Evolutionary conservation across 2,888 invertebrate species (phyloP), one percentile per base, ranked within the genome.

Genomic region (Eristalis intricaria): DNA sequence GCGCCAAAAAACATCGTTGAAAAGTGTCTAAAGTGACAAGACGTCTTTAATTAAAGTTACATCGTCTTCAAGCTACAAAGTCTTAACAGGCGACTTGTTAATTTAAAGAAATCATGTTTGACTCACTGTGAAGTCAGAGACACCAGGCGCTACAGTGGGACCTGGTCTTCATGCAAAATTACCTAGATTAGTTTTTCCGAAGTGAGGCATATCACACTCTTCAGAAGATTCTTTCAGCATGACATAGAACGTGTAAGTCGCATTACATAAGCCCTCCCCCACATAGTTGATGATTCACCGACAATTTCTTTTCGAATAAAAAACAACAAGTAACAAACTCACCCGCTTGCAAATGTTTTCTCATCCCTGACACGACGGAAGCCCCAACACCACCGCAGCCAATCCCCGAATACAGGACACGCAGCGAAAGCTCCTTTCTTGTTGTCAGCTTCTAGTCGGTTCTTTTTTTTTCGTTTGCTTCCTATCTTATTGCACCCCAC

Each of bases 301-400:
- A 26, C 15, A 13, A 7, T 15, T 19, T 50, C 19, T 19, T 5
- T 40, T 32, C 4, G 13, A 19, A 63, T 69, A 61, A 69, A 69
- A 81, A 75, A 63, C 43, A 64, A 75, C 23, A 60, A 60, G 19
- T 50, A 60, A 56, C 29, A 23, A 61, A 81, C 81, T 70, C 35
- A 79, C 66, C 66, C 75, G 75, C 11, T 38, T 35, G n/a, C 2
- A 11, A 83, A 87, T 80, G 87, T 69, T 87, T 79, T n/a, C 23
- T 32, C 65, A 87, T 43, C 84, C 79, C 87, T 84, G 84, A 32
- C 23, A 26, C 11, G 32, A 22, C 32, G 38, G 10, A 43, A 65
- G 69, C 56, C 32, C 63, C 40, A 60, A 60, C 22, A 74, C 73
- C 63, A 74, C 38, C 19, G 32, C 70, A 63, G 26, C 8, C 32